Percentiles rank a stretch among this genome's conserved stretches.
Conservation (phyloP, 2,888 invertebrate genomes). For the Agrochola litura region DNA sequence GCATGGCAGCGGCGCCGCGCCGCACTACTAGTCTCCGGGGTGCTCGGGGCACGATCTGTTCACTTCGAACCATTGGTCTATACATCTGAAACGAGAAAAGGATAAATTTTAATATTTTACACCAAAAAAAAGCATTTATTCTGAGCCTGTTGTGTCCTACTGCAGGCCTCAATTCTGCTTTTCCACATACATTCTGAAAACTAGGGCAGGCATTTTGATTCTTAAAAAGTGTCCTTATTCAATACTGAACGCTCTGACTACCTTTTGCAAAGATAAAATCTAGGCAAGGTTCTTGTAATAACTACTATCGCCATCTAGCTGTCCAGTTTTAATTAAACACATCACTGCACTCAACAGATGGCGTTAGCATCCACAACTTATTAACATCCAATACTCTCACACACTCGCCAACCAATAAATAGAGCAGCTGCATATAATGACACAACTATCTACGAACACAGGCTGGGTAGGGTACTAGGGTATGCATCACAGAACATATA, state of each 20-base stretch:
- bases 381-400: neutral
- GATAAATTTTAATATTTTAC: slow-evolving; percentile 25
- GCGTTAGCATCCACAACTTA: slow-evolving; percentile 1
- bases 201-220: too few species aligned
- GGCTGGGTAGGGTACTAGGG: slow-evolving; percentile 14
- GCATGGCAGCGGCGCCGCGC: slow-evolving; percentile 85
- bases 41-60: slow-evolving; percentile 99
- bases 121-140: neutral
- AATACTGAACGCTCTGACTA: too few species aligned
- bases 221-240: too few species aligned
- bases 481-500: slow-evolving; percentile 6
- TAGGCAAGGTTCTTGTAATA: neutral
- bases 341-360: slow-evolving; percentile 35
- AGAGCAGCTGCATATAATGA: neutral
- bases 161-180: too few species aligned
- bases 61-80: slow-evolving; percentile 99
- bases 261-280: too few species aligned
- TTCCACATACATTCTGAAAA: too few species aligned
- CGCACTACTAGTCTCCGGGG: slow-evolving; percentile 97
- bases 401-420: neutral
- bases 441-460: slow-evolving; percentile 2
- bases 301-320: slow-evolving; percentile 9
- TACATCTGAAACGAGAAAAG: slow-evolving; percentile 94
- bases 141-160: too few species aligned
- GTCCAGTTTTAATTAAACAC: too few species aligned